These are phyloP conservation scores for Coilia nasus DNA, from an alignment of 2,797 vertebrate species.

Conservation along the genomic window DNA sequence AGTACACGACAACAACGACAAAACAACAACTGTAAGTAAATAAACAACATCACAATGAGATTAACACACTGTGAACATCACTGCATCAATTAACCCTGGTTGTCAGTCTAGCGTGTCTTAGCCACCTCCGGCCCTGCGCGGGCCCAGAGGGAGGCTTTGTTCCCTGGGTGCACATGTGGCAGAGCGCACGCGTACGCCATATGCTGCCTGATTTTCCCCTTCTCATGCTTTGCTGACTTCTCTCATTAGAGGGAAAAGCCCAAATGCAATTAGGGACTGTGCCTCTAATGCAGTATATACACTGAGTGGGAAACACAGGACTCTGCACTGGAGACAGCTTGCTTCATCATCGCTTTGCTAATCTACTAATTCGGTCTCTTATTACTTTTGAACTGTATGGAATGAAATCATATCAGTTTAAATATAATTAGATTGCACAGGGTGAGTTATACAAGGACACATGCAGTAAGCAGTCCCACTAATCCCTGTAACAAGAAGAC, in stretches of 20 bases:
- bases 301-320: background rate
- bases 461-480: background rate
- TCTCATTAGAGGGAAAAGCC: slow-evolving; percentile 40
- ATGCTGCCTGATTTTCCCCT: slow-evolving; percentile 49
- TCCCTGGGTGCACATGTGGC: slow-evolving; percentile 40
- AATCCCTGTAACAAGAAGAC: background rate
- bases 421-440: background rate
- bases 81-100: slow-evolving; percentile 30
- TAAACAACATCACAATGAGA: background rate
- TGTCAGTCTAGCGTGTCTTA: slow-evolving; percentile 40
- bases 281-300: slow-evolving; percentile 9
- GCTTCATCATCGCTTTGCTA: background rate
- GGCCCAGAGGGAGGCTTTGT: slow-evolving; percentile 6
- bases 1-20: slow-evolving; percentile 37
- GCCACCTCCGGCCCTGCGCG: slow-evolving; percentile 33
- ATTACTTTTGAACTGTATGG: background rate
- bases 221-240: slow-evolving; percentile 46
- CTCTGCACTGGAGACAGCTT: background rate
- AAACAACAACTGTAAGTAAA: background rate
- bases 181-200: slow-evolving; percentile 43
- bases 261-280: slow-evolving; percentile 4
- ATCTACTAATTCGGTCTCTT: slow-evolving; percentile 5
- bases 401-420: background rate
- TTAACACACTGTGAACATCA: background rate
- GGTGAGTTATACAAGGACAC: background rate